Evolutionary conservation across 2,888 invertebrate species (phyloP).

Genomic region (Arrhopalites spinosus): DNA sequence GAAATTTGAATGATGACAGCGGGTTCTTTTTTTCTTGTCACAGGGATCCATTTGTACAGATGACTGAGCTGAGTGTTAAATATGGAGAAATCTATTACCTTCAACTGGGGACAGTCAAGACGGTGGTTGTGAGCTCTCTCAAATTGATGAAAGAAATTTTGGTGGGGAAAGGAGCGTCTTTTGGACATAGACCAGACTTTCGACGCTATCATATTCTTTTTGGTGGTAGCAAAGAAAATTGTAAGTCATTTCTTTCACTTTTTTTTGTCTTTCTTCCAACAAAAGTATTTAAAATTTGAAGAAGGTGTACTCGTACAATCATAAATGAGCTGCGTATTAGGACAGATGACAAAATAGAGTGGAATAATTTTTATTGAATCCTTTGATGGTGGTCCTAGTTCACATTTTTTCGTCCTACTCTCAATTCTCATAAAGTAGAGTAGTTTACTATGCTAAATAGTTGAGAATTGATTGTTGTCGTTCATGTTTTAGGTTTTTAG

Average conservation of each 20-base stretch:
- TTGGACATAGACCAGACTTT: constrained; percentile 83
- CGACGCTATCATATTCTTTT: constrained; percentile 79
- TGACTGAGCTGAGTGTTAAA: constrained; percentile 49
- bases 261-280: neutral
- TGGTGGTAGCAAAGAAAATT: constrained; percentile 82
- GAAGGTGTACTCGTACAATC: neutral
- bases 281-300: too few relatives aligned
- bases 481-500: constrained; percentile 13
- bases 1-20: too few relatives aligned
- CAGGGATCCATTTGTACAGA: constrained; percentile 53
- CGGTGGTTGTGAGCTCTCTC: constrained; percentile 54
- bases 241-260: constrained; percentile 66
- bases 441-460: constrained; percentile 14
- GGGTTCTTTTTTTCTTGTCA: too few relatives aligned
- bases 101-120: constrained; percentile 50
- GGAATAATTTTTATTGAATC: too few relatives aligned
- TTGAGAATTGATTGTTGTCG: too few relatives aligned
- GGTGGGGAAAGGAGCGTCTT: constrained; percentile 69
- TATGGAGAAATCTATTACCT: constrained; percentile 55
- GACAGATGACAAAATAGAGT: too few relatives aligned
- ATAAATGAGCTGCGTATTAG: too few relatives aligned
- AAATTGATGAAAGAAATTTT: constrained; percentile 52
- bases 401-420: neutral
- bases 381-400: neutral
- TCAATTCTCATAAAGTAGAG: neutral